Evolutionary conservation across 2,888 invertebrate genomes (phyloP).

Genomic region (Drosophila pseudotakahashii): DNA sequence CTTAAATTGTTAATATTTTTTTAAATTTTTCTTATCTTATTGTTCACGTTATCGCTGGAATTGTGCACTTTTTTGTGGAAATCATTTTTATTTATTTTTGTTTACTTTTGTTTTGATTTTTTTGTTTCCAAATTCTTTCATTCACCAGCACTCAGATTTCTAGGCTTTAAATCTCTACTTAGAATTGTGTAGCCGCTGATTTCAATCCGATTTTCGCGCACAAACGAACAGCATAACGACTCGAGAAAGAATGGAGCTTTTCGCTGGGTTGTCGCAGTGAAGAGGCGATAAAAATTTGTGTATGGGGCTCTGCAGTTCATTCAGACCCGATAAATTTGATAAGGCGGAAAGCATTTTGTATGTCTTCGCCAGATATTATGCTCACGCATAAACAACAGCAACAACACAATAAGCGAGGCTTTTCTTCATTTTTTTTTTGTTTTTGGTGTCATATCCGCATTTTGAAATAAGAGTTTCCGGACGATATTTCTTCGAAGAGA

Average conservation of each 20-base stretch:
- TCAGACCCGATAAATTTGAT: constrained; percentile 18
- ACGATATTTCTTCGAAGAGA: not conserved
- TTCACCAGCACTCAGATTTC: too few relatives aligned
- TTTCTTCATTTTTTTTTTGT: not conserved
- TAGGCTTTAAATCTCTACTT: not conserved
- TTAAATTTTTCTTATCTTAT: not conserved
- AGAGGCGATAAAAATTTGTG: constrained; percentile 1
- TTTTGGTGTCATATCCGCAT: constrained; percentile 42
- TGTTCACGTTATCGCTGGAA: not conserved
- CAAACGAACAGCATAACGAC: constrained; percentile 10
- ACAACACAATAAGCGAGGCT: constrained; percentile 1
- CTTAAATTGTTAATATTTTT: not conserved
- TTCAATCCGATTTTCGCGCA: constrained; percentile 3
- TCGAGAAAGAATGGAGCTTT: constrained; percentile 15
- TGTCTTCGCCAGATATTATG: not conserved
- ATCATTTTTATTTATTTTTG: not conserved
- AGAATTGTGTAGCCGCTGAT: not conserved
- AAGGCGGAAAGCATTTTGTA: not conserved
- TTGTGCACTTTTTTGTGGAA: not conserved
- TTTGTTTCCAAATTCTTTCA: too few relatives aligned
- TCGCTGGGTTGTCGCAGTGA: not conserved
- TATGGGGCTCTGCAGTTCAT: constrained; percentile 20
- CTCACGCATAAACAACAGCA: constrained; percentile 3
- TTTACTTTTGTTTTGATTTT: too few relatives aligned
- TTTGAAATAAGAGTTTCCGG: constrained; percentile 33